Conservation (phyloP, 2,113 vertebrate species). For the Rana temporaria region DNA sequence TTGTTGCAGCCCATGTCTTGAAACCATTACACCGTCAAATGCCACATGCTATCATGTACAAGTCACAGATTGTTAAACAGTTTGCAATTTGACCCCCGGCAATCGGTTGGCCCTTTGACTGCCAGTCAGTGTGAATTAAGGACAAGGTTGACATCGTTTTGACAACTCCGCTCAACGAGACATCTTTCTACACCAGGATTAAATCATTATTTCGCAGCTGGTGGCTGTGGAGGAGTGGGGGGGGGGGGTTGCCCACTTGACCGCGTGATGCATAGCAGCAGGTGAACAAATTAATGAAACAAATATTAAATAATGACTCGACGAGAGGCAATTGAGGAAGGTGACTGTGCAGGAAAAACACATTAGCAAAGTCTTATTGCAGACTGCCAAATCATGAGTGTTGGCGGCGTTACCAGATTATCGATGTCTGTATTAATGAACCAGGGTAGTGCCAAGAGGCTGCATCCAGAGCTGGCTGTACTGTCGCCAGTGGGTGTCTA, state of each 20-base stretch:
- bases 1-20: not conserved
- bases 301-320: slow-evolving; percentile 31
- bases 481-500: not conserved
- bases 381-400: slow-evolving; percentile 13
- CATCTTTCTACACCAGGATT: slow-evolving; percentile 28
- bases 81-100: slow-evolving; percentile 15
- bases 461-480: not conserved
- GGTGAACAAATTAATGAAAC: slow-evolving; percentile 11
- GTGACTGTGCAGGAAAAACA: slow-evolving; percentile 28
- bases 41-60: slow-evolving; percentile 20
- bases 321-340: slow-evolving; percentile 10
- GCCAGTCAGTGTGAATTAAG: slow-evolving; percentile 42
- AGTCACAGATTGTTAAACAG: slow-evolving; percentile 8
- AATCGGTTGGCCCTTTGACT: slow-evolving; percentile 35
- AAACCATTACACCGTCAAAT: slow-evolving; percentile 18
- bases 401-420: slow-evolving; percentile 9
- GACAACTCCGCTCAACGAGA: slow-evolving; percentile 18
- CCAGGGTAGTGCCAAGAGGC: not conserved
- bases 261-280: slow-evolving; percentile 1
- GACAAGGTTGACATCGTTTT: slow-evolving; percentile 2
- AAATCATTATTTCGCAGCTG: slow-evolving; percentile 16
- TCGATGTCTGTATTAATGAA: slow-evolving; percentile 17
- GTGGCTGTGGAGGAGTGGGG: too few relatives aligned
- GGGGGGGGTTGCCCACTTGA: not conserved
- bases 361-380: slow-evolving; percentile 24